Base-by-base conservation (phyloP, 2,888 invertebrate species). In the Branchipolynoe longqiensis region DNA sequence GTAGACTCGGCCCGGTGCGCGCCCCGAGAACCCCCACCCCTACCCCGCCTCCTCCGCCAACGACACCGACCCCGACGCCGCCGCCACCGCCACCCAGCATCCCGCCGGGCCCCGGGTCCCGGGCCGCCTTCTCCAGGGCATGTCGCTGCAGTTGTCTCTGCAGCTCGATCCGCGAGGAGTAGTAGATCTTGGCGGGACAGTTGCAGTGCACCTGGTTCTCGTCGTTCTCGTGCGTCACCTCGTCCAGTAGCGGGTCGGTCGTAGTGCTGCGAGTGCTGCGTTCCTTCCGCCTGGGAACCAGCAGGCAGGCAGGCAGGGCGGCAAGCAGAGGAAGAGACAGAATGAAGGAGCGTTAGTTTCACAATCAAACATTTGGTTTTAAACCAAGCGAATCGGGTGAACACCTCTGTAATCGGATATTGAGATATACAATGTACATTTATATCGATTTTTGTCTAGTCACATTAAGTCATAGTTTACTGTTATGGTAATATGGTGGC, bases 141-240 rank as follows among this genome's bases (percentile, higher is more conserved):
- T 78, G 82, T 25, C 62, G 62, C 28, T 40, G 58, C 8, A 64
- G 62, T n/a, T 83, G 83, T 18, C 54, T 31, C 28, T 83, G 83
- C 12, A 54, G 58, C 41, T 83, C 83, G 41, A 83, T n/a, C 6
- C 83, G n/a, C 28, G 83, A 62, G 41, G 83, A 62, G 64, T 83
- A 83, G 83, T 83, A 83, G 62, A 83, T 83, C 83, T 83, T 83
- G 36, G 83, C 62, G 12, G 58, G 58, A 28, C 83, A 83, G 83
- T 83, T 83, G 64, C 83, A 83, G 59, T 83, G 83, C 41, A 59
- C 62, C 48, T 36, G n/a, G 83, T 83, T 83, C 14, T 83, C 83
- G 40, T 83, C 83, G 83, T 62, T 83, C 38, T 83, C 83, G 48
- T 62, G 83, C 12, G 83, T 59, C 41, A n/a, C 62, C 38, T 83